These are phyloP conservation scores for Podabrus alpinus DNA, from an alignment of 2,888 invertebrate genomes.

Conservation along the genomic window DNA sequence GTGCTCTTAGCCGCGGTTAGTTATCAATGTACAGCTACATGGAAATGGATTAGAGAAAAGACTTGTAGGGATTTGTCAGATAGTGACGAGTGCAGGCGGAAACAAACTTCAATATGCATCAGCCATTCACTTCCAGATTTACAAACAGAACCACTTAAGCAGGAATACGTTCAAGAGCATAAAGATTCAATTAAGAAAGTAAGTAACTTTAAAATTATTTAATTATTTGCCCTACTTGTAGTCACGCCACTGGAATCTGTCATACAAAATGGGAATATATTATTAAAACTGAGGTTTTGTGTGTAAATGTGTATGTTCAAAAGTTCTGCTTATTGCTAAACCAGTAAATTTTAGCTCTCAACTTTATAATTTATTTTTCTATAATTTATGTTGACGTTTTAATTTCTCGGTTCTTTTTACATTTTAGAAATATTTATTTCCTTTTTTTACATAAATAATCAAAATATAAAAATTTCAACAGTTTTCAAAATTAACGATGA, in stretches of 20 bases:
- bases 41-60: conserved; percentile 71
- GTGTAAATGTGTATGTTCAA: too few relatives aligned
- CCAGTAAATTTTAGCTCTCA: background rate
- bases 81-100: conserved; percentile 55
- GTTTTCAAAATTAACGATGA: too few relatives aligned
- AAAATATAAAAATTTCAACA: too few relatives aligned
- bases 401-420: background rate
- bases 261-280: too few relatives aligned
- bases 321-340: too few relatives aligned
- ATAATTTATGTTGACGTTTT: background rate
- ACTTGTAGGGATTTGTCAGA: conserved; percentile 49
- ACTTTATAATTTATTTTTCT: background rate
- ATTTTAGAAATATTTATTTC: too few relatives aligned
- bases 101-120: conserved; percentile 73
- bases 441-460: too few relatives aligned
- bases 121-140: conserved; percentile 78
- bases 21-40: conserved; percentile 74
- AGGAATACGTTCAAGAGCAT: conserved; percentile 73
- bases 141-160: conserved; percentile 69
- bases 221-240: background rate
- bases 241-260: background rate
- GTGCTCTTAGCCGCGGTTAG: conserved; percentile 72
- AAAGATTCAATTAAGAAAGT: conserved; percentile 74
- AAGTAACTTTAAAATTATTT: conserved; percentile 24
- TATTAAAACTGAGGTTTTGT: too few relatives aligned